phyloP scores from a whole-genome alignment of 2,888 invertebrate genomes.

The Hyles lineata region DNA sequence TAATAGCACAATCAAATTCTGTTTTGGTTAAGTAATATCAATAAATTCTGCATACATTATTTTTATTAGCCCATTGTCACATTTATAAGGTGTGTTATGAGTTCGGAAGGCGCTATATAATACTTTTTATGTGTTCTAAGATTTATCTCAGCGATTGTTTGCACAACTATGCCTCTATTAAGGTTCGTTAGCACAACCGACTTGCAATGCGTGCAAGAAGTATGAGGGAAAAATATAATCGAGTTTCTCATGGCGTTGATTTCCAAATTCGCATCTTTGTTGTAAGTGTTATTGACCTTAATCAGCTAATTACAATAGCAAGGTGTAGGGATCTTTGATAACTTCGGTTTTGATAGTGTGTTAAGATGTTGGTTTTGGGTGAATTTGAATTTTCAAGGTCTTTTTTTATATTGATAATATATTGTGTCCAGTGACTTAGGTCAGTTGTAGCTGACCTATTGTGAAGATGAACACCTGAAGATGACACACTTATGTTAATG shows the following conservation, averaged over 20 bases:
- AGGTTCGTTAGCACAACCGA: conserved; percentile 25
- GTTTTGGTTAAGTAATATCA: background rate
- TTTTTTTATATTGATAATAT: background rate
- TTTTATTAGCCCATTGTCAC: conserved; percentile 11
- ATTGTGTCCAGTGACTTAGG: background rate
- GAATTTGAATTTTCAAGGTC: background rate
- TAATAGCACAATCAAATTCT: background rate
- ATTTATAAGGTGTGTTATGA: conserved; percentile 1
- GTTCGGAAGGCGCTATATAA: background rate
- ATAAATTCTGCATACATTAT: background rate
- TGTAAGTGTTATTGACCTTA: conserved; percentile 30
- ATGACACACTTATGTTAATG: background rate
- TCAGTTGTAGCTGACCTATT: too few relatives aligned
- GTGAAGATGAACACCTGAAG: background rate
- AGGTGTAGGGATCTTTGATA: background rate
- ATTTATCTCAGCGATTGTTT: conserved; percentile 20
- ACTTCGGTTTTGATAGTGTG: background rate
- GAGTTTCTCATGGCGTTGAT: conserved; percentile 34
- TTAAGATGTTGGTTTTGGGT: background rate
- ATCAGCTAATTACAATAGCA: background rate
- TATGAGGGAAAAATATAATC: conserved; percentile 29
- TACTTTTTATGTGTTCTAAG: conserved; percentile 9
- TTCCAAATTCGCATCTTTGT: conserved; percentile 52
- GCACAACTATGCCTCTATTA: conserved; percentile 24
- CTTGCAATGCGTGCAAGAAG: conserved; percentile 27